Conservation (phyloP, 2,888 invertebrate genomes). For the Spisula subtruncata region DNA sequence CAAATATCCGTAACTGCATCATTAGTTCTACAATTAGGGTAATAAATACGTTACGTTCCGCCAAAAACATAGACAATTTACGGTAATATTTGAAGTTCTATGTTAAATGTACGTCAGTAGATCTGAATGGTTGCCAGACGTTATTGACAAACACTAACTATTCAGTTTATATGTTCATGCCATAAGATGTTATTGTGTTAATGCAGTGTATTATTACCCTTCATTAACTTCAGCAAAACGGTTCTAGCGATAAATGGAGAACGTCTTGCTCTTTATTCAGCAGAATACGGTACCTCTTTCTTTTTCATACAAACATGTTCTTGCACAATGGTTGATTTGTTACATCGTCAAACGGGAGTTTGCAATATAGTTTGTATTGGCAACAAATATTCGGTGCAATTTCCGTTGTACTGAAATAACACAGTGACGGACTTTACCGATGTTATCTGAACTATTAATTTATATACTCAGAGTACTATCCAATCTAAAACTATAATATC, state of each 20-base stretch:
- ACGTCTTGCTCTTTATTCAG: too few relatives aligned
- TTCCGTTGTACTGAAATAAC: too few relatives aligned
- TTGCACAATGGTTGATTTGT: too few relatives aligned
- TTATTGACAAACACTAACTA: background rate
- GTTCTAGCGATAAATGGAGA: too few relatives aligned
- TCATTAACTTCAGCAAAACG: background rate
- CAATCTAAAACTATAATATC: background rate
- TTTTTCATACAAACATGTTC: too few relatives aligned
- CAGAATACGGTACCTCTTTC: too few relatives aligned
- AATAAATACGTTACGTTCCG: background rate
- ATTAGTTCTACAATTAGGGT: background rate
- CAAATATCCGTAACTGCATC: background rate
- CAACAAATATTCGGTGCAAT: too few relatives aligned
- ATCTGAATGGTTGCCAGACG: background rate
- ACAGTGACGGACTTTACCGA: too few relatives aligned
- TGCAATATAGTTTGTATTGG: too few relatives aligned
- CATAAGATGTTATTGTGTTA: slow-evolving; percentile 4
- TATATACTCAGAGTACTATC: background rate
- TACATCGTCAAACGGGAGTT: too few relatives aligned
- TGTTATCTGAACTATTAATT: too few relatives aligned
- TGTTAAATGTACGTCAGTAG: background rate
- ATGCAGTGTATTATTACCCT: background rate
- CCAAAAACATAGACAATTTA: background rate
- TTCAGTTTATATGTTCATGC: background rate
- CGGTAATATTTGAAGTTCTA: background rate